These are phyloP conservation scores for Metridium senile DNA, from an alignment of 92 coral and sea anemone species.

Conservation along the genomic window DNA sequence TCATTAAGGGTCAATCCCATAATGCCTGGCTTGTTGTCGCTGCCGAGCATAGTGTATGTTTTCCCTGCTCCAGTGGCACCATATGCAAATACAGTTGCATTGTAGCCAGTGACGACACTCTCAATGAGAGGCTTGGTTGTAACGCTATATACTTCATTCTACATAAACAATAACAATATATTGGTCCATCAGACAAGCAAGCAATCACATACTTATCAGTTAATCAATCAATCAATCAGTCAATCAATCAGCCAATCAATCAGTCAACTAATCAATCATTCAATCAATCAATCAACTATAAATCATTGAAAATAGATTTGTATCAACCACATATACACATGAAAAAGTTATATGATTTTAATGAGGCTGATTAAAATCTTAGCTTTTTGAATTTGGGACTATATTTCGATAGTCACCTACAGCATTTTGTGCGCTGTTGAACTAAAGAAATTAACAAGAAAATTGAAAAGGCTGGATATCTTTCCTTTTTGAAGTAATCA, in stretches of 20 bases:
- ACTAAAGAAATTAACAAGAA: too few species aligned
- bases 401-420: too few species aligned
- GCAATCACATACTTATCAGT: background rate
- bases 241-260: background rate
- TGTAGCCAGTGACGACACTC: slow-evolving; percentile 76
- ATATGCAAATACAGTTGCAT: slow-evolving; percentile 90
- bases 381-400: too few species aligned
- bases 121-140: slow-evolving; percentile 76
- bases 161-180: background rate
- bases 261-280: background rate
- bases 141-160: slow-evolving; percentile 74
- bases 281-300: background rate
- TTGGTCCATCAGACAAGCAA: background rate
- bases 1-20: slow-evolving; percentile 83
- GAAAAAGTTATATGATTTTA: too few species aligned
- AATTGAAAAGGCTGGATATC: too few species aligned
- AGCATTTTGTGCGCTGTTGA: too few species aligned
- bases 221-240: background rate
- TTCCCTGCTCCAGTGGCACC: slow-evolving; percentile 96
- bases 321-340: too few species aligned
- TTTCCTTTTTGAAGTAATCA: too few species aligned
- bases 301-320: too few species aligned
- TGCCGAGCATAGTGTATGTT: slow-evolving; percentile 88
- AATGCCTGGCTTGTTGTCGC: slow-evolving; percentile 80
- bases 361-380: too few species aligned